A percentile compares a stretch with the other conserved stretches of the same genome.
phyloP scores from a whole-genome alignment of 2,888 invertebrate species.

The Diogma glabrata region DNA sequence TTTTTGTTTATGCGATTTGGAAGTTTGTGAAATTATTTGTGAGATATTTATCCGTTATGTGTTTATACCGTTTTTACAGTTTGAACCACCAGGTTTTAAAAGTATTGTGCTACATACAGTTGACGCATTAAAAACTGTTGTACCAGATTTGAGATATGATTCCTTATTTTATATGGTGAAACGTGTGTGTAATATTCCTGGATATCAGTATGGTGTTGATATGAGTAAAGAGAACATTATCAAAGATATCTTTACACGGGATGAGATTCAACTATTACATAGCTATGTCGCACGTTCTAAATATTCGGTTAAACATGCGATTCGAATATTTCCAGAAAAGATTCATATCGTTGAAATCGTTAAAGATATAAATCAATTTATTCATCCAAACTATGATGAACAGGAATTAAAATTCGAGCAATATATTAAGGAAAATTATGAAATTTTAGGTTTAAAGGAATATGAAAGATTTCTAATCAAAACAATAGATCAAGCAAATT shows the following conservation, averaged over 20 bases:
- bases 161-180: neutral
- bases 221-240: neutral
- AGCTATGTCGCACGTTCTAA: neutral
- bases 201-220: constrained; percentile 7
- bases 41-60: constrained; percentile 6
- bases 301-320: too few relatives aligned
- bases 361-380: too few relatives aligned
- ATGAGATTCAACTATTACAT: neutral
- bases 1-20: constrained; percentile 3
- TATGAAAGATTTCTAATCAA: too few relatives aligned
- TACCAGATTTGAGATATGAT: neutral
- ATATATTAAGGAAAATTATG: too few relatives aligned
- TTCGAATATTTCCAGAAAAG: too few relatives aligned
- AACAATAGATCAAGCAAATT: too few relatives aligned
- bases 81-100: neutral
- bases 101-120: neutral
- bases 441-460: too few relatives aligned
- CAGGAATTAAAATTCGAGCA: too few relatives aligned
- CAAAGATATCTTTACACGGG: constrained; percentile 2
- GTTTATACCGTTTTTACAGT: constrained; percentile 3
- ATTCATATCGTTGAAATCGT: too few relatives aligned
- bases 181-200: neutral
- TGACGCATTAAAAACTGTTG: neutral
- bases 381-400: too few relatives aligned
- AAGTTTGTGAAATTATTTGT: neutral